A percentile compares a stretch with the other conserved stretches of the same genome.
These are phyloP conservation scores for Subacronicta megacephala DNA, from an alignment of 2,888 invertebrate genomes.

Conservation along the genomic window DNA sequence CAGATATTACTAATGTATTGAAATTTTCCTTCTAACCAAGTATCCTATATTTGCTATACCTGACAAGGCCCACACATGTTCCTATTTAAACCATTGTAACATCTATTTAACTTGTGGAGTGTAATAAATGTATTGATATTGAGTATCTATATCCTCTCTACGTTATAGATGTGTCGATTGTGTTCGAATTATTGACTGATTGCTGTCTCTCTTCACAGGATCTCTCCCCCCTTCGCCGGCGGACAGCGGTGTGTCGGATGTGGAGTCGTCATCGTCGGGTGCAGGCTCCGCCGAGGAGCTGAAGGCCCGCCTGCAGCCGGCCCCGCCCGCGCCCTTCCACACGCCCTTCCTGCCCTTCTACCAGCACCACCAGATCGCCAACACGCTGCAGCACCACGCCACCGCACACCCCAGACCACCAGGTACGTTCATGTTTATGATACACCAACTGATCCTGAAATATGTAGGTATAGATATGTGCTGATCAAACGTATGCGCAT, in stretches of 20 bases:
- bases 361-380: constrained; percentile 90
- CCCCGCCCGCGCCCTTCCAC: constrained; percentile 87
- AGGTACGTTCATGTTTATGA: constrained; percentile 67
- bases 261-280: constrained; percentile 97
- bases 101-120: too few relatives aligned
- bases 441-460: not conserved
- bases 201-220: constrained; percentile 87
- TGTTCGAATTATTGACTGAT: constrained; percentile 12
- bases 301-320: constrained; percentile 95
- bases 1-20: too few relatives aligned
- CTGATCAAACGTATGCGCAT: too few relatives aligned
- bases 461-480: not conserved
- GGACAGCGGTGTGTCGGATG: constrained; percentile 99
- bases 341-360: constrained; percentile 92
- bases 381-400: constrained; percentile 86
- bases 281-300: constrained; percentile 95
- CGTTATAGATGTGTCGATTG: not conserved
- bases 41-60: too few relatives aligned
- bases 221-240: constrained; percentile 99
- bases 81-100: too few relatives aligned
- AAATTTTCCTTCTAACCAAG: not conserved
- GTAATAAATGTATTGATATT: too few relatives aligned
- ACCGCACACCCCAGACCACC: constrained; percentile 85
- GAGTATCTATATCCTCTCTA: not conserved
- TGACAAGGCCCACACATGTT: too few relatives aligned